These are phyloP conservation scores for Tholera decimalis DNA, from an alignment of 2,888 invertebrate genomes.

Conservation along the genomic window DNA sequence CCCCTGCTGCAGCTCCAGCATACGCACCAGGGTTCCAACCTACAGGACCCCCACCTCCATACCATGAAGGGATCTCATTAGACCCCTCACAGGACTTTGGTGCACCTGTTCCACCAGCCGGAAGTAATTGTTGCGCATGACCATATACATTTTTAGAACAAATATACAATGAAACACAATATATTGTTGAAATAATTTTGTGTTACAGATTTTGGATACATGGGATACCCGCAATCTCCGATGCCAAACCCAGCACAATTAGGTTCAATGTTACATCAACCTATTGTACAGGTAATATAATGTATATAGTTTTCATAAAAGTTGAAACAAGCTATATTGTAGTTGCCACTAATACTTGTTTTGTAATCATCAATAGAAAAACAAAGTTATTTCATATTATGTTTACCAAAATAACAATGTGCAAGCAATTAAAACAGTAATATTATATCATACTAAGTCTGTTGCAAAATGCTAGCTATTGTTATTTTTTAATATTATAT, in stretches of 20 bases:
- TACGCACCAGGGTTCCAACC: conserved; percentile 76
- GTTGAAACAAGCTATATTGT: neutral
- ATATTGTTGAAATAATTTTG: conserved; percentile 1
- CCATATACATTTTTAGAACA: no score
- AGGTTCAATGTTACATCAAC: conserved; percentile 87
- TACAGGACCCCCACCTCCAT: conserved; percentile 78
- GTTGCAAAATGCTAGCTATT: no score
- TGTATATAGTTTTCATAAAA: neutral
- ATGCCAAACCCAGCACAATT: conserved; percentile 82
- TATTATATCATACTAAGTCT: no score
- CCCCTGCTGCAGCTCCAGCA: conserved; percentile 71
- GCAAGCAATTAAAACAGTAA: no score
- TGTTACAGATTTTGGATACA: conserved; percentile 79
- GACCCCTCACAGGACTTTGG: conserved; percentile 80
- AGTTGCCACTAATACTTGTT: neutral
- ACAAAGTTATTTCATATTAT: neutral
- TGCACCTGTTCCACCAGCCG: conserved; percentile 66
- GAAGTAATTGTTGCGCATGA: conserved; percentile 68
- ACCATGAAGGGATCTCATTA: conserved; percentile 85
- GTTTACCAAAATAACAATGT: neutral
- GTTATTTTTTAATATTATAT: no score
- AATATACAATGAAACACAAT: no score
- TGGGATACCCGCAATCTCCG: conserved; percentile 76
- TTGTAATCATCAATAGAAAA: neutral
- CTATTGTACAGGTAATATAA: conserved; percentile 86